phyloP scores from a whole-genome alignment of 2,113 vertebrate species.

The Crotalus tigris region DNA sequence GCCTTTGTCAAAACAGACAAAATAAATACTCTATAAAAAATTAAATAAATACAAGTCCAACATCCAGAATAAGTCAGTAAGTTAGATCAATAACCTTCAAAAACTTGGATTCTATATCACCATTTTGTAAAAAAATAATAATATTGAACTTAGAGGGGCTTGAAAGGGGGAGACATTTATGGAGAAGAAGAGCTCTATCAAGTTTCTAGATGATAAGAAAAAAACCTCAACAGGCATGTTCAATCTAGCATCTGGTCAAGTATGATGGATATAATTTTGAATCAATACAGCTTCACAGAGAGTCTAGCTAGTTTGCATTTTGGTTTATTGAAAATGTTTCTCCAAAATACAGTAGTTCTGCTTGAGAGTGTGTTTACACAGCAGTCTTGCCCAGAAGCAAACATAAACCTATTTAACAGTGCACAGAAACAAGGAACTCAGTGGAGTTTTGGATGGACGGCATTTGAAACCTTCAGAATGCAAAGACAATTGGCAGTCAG shows the following conservation, averaged over 20 bases:
- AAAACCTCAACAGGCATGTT: background rate
- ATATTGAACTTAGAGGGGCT: background rate
- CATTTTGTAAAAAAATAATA: background rate
- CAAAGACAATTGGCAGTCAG: background rate
- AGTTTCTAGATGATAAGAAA: background rate
- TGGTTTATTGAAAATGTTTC: conserved; percentile 22
- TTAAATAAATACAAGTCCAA: background rate
- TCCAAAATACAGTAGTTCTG: background rate
- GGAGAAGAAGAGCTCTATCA: background rate
- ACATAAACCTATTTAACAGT: background rate
- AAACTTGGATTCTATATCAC: background rate
- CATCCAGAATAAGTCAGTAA: background rate
- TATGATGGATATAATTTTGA: background rate
- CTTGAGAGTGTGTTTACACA: conserved; percentile 11
- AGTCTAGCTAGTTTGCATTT: conserved; percentile 19
- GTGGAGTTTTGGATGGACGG: background rate
- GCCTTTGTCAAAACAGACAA: too few species aligned
- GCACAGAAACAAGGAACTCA: background rate
- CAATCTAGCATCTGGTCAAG: background rate
- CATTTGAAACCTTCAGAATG: background rate
- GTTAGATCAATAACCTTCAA: background rate
- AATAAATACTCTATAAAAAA: background rate
- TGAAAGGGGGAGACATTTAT: background rate
- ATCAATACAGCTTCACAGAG: background rate
- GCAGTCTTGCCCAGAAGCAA: conserved; percentile 2